Evolutionary conservation across 2,797 vertebrate species (phyloP).

Genomic region (Bovichtus diacanthus): DNA sequence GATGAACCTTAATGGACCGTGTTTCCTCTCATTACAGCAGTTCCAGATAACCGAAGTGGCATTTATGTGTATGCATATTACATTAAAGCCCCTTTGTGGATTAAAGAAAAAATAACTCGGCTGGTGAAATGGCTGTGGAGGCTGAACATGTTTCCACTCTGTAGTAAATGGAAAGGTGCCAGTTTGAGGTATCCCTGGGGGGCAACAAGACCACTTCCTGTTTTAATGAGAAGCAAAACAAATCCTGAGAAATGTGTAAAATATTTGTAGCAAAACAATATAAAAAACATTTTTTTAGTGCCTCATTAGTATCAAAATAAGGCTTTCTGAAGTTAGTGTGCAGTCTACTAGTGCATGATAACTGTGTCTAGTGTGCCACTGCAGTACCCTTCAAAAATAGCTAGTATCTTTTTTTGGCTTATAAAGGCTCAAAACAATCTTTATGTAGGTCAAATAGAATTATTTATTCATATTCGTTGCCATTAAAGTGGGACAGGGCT

Average conservation of each 20-base stretch:
- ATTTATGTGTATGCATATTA: conserved; percentile 71
- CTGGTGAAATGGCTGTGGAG: conserved; percentile 46
- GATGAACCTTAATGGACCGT: conserved; percentile 67
- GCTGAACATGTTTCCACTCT: conserved; percentile 37
- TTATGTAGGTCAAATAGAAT: conserved; percentile 29
- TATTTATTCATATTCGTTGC: background rate
- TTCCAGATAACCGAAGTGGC: conserved; percentile 77
- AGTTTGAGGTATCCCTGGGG: conserved; percentile 9
- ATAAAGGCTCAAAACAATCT: conserved; percentile 25
- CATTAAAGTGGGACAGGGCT: conserved; percentile 1
- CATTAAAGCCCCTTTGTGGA: conserved; percentile 73
- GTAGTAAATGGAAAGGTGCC: conserved; percentile 39
- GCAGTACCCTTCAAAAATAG: background rate
- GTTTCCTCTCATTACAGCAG: conserved; percentile 70
- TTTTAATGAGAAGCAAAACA: conserved; percentile 22
- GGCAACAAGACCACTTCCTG: conserved; percentile 10
- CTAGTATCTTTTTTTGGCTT: background rate
- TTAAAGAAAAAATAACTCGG: conserved; percentile 51
- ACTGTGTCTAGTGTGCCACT: background rate
- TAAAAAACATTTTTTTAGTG: background rate
- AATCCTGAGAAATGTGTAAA: background rate
- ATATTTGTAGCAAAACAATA: background rate
- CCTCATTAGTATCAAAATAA: background rate
- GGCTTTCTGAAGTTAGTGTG: background rate
- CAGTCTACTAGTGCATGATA: background rate